Base-by-base conservation (phyloP, 1,140 invertebrate species). In the Drosophila subobscura region DNA sequence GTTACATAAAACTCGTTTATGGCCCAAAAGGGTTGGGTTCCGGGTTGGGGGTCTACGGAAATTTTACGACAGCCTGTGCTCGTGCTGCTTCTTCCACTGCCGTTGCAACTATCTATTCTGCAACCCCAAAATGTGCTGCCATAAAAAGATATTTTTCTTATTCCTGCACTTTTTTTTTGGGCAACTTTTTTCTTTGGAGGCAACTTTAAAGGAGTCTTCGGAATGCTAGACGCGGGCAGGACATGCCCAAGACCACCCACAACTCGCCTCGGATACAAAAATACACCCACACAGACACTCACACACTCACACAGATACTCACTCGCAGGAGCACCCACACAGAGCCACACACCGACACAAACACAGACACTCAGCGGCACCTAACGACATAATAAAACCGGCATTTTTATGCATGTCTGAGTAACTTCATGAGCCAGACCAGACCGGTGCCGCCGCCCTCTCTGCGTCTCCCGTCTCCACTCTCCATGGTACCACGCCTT, bases 361-460 rank as follows among this genome's bases (percentile, higher is more conserved):
- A 57, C 40, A 52, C 57, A 68, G 72, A 76, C 52, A 61, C 54
- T 70, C 72, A 54, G 60, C 42, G 56, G 63, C 61, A 55, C 59
- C 67, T 73, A 86, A 86, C 81, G 81, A 86, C 81, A 86, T 86
- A 86, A 86, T 86, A 86, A 86, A 86, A 86, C 81, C 81, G 81
- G 81, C 81, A 88, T 88, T 86, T 85, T 86, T 86, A 86, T 86
- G 81, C 81, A 86, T 86, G 81, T 88, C 81, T 86, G 83, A 86
- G 81, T 86, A 86, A 86, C 83, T 86, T 78, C 83, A 86, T 88
- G 81, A 81, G 83, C 73, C 81, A 76, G 60, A 58, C 80, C 81
- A 80, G 73, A 73, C 67, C 64, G 37, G 44, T 45, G 52, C 52
- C 44, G 41, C 8, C 29, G 23, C 50, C 40, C 40, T 29, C n/a